Evolutionary conservation across 2,113 vertebrate genomes (phyloP).

Genomic region (Promerops cafer): DNA sequence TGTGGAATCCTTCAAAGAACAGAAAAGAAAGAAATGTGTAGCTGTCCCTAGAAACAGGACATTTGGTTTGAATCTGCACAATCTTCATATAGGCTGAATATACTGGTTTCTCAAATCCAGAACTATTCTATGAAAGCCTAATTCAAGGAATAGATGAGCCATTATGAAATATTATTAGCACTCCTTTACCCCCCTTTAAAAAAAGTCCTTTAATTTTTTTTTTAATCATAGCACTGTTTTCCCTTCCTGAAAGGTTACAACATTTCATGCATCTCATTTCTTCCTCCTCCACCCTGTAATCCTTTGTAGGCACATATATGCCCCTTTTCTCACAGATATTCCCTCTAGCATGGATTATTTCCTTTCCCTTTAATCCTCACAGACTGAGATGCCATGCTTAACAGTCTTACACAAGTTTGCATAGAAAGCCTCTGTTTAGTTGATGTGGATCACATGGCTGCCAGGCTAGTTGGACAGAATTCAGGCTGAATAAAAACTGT

Average conservation of each 20-base stretch:
- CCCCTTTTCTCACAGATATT: not conserved
- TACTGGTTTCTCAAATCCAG: not conserved
- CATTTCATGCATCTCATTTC: not conserved
- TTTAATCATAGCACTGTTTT: not conserved
- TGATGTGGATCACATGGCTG: not conserved
- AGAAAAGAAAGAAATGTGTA: not conserved
- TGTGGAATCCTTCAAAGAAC: not conserved
- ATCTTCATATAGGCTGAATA: not conserved
- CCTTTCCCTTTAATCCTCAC: not conserved
- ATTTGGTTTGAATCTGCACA: not conserved
- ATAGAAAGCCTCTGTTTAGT: not conserved
- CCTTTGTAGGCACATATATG: not conserved
- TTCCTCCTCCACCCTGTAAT: not conserved
- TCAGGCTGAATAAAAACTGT: not conserved
- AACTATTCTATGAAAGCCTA: not conserved
- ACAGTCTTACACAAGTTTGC: not conserved
- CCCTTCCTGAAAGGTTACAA: not conserved
- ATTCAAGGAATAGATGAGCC: not conserved
- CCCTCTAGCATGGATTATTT: not conserved
- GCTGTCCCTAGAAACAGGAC: not conserved
- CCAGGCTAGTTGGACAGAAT: not conserved
- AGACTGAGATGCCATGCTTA: not conserved
- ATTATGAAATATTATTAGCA: not conserved
- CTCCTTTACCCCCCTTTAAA: rapidly evolving
- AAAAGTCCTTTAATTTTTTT: not conserved